Evolutionary conservation across 2,113 vertebrate species (phyloP).

Genomic region (Hypanus sabinus): DNA sequence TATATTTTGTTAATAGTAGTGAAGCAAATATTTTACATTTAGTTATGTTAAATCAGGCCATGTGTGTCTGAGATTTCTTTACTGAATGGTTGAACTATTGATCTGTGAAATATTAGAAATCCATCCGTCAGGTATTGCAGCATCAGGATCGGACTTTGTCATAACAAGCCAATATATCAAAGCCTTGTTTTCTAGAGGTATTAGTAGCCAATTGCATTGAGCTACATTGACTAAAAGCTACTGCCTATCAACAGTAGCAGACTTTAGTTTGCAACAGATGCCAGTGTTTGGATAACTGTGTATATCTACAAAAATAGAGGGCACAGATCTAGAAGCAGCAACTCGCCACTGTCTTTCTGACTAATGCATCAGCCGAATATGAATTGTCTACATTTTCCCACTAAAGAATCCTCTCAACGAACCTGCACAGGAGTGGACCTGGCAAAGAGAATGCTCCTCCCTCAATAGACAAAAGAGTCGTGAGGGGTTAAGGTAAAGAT

Average conservation of each 20-base stretch:
- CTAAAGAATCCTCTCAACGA: too few relatives aligned
- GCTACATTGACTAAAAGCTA: not conserved
- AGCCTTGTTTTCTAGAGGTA: not conserved
- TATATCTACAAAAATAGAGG: too few relatives aligned
- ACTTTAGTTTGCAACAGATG: too few relatives aligned
- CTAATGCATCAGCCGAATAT: too few relatives aligned
- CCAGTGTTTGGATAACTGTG: too few relatives aligned
- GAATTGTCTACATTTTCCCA: too few relatives aligned
- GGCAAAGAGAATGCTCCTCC: too few relatives aligned
- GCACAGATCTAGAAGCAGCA: too few relatives aligned
- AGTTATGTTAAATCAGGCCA: not conserved
- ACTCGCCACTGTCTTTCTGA: too few relatives aligned
- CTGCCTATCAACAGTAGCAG: not conserved
- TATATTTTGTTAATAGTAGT: not conserved
- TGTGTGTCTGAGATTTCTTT: not conserved
- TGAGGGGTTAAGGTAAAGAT: too few relatives aligned
- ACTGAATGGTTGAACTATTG: not conserved
- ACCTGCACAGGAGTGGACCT: too few relatives aligned
- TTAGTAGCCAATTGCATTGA: not conserved
- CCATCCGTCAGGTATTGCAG: not conserved
- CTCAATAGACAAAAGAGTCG: too few relatives aligned
- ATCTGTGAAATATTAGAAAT: slow-evolving; percentile 4
- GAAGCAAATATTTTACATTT: not conserved
- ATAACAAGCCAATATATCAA: not conserved
- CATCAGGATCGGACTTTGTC: not conserved